Conservation (phyloP, 1,140 invertebrate genomes). For the Drosophila santomea region DNA sequence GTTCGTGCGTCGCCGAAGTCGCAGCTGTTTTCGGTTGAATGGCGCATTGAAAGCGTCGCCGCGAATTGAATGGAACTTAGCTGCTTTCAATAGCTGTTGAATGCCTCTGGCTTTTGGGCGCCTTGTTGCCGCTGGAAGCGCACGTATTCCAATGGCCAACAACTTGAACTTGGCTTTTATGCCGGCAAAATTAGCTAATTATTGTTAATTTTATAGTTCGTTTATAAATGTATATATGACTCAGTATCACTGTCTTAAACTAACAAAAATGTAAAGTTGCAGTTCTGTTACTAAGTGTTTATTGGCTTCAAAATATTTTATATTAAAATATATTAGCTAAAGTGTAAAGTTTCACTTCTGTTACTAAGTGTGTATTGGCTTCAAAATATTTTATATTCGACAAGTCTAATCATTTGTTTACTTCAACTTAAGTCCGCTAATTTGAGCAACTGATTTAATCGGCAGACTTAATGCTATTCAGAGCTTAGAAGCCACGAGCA, state of each 20-base stretch:
- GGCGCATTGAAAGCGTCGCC: constrained; percentile 48
- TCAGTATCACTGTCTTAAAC: no score
- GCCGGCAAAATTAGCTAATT: neutral
- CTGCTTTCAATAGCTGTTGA: constrained; percentile 74
- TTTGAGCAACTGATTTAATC: constrained; percentile 6
- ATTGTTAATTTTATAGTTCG: no score
- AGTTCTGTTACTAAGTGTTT: no score
- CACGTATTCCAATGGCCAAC: constrained; percentile 36
- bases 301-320: no score
- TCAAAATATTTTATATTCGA: no score
- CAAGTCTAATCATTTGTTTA: constrained; percentile 13
- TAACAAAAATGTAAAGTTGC: no score
- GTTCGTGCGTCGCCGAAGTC: constrained; percentile 31
- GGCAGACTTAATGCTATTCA: constrained; percentile 3
- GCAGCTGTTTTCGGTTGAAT: constrained; percentile 72
- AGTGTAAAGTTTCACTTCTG: no score
- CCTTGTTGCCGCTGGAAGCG: constrained; percentile 13
- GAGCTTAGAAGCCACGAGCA: neutral
- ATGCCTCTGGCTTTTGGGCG: constrained; percentile 19
- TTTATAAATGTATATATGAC: neutral
- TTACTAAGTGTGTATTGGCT: no score
- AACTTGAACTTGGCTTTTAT: constrained; percentile 49
- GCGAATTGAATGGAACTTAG: constrained; percentile 38
- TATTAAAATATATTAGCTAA: no score
- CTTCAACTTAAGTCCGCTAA: neutral